phyloP scores from a whole-genome alignment of 2,888 invertebrate genomes.

The Ditula angustiorana region DNA sequence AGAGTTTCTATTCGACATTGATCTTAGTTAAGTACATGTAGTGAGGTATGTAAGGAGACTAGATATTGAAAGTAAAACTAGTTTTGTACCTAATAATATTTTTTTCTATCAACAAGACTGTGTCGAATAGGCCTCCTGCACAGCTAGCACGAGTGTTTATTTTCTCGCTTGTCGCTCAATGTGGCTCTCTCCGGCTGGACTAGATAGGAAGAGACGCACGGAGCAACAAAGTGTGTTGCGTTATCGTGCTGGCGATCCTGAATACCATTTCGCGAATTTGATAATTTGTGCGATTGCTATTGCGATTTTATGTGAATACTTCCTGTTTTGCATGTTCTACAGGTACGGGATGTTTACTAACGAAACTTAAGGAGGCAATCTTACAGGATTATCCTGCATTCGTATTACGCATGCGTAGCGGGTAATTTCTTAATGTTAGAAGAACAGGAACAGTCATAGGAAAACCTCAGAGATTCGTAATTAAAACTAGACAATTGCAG shows the following conservation, averaged over 20 bases:
- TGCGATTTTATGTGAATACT: slow-evolving; percentile 1
- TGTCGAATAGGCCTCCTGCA: neutral
- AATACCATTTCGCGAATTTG: neutral
- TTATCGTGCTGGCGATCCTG: no score
- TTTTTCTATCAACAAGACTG: neutral
- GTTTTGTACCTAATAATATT: neutral
- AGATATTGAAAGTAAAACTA: no score
- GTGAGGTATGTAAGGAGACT: no score
- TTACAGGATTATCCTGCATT: neutral
- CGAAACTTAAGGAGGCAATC: neutral
- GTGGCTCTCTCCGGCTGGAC: no score
- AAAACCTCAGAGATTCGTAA: slow-evolving; percentile 10
- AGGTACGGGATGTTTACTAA: neutral
- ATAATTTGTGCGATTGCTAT: neutral
- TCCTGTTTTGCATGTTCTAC: neutral
- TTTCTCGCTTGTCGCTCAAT: no score
- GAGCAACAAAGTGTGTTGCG: no score
- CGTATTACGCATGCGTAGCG: neutral
- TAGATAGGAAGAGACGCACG: no score
- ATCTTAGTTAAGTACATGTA: no score
- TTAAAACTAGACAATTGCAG: neutral
- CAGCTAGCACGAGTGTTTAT: no score
- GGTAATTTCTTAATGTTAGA: slow-evolving; percentile 19
- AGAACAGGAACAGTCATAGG: slow-evolving; percentile 13
- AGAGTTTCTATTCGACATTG: no score